Percentiles rank a stretch among this genome's conserved stretches.
phyloP scores from a whole-genome alignment of 2,113 vertebrate genomes.

The Chloroceryle aenea region DNA sequence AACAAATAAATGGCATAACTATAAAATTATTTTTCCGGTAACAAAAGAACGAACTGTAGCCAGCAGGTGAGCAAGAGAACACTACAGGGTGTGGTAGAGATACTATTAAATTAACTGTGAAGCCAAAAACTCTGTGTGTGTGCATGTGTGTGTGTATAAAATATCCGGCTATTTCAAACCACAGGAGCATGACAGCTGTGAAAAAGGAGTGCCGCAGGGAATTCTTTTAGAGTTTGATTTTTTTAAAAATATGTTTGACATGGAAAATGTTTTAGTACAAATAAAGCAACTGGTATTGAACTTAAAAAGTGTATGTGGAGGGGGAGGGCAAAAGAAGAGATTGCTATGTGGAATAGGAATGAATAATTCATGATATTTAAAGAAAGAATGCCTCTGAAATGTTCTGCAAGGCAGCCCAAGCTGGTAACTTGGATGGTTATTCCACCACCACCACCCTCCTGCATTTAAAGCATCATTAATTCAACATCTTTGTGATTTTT shows the following conservation, averaged over 20 bases:
- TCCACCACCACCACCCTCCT: conserved; percentile 16
- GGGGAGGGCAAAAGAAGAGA: conserved; percentile 65
- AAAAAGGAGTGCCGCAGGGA: conserved; percentile 91
- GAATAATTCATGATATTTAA: conserved; percentile 95
- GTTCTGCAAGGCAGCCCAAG: conserved; percentile 77
- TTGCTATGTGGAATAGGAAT: conserved; percentile 81
- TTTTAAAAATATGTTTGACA: conserved; percentile 87
- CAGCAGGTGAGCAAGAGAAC: conserved; percentile 84
- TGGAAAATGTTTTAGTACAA: conserved; percentile 95
- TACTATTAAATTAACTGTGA: conserved; percentile 88
- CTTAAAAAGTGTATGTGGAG: conserved; percentile 79
- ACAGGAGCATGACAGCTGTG: conserved; percentile 93
- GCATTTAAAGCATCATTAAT: conserved; percentile 83
- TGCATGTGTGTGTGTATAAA: neutral
- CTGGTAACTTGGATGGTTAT: conserved; percentile 79
- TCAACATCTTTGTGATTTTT: conserved; percentile 72
- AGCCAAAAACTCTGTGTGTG: conserved; percentile 68
- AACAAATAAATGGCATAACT: conserved; percentile 25
- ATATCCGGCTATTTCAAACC: conserved; percentile 82
- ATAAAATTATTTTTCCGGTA: conserved; percentile 55
- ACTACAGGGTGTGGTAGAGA: conserved; percentile 85
- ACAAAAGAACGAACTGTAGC: conserved; percentile 72
- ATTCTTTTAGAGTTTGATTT: conserved; percentile 88
- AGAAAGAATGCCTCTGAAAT: conserved; percentile 85
- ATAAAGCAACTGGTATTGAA: conserved; percentile 95